Evolutionary conservation across 2,888 invertebrate genomes (phyloP), one percentile per base, ranked within the genome.

Genomic region (Volucella inanis): DNA sequence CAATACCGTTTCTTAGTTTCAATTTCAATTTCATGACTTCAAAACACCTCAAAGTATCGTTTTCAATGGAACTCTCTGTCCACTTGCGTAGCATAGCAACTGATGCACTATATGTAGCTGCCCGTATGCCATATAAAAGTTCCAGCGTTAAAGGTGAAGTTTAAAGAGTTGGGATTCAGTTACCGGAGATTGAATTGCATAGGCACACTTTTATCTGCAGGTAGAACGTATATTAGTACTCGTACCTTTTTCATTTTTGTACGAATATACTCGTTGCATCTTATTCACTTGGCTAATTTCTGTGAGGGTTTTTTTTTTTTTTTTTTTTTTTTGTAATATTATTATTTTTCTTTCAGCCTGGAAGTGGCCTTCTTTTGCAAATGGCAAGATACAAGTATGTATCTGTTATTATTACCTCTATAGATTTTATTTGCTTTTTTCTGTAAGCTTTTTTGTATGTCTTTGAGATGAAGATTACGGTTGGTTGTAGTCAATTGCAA

Each of bases 21-120:
- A 68, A 78, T 83, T 83, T 83, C 82, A 68, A 68, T 83, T 77
- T 82, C 82, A 62, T 78, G 78, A 61, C 77, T 70, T 62, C 47
- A 12, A 67, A 54, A 77, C 50, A 77, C 77, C 65, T 61, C 47
- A 22, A 22, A 10, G 54, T 72, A 83, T 83, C 72, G 45, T 15
- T 78, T 67, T 78, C 65, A 67, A 41, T 62, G 61, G 62, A 45
- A 39, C 15, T 45, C 43, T 38, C 8, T 39, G 55, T 41, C 41
- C 70, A 77, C 54, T 77, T 15, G 55, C 57, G 15, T 22, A 54
- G 61, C 31, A 31, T 31, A 31, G 4, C 6, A 31, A 31, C 31
- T 31, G 2, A 31, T 0, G 6, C 31, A 31, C 6, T 31, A 31
- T 31, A n/a, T n/a, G n/a, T n/a, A 31, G 3, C 22, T 22, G 22